Evolutionary conservation across 2,888 invertebrate species (phyloP).

Genomic region (Drosophila phalerata): DNA sequence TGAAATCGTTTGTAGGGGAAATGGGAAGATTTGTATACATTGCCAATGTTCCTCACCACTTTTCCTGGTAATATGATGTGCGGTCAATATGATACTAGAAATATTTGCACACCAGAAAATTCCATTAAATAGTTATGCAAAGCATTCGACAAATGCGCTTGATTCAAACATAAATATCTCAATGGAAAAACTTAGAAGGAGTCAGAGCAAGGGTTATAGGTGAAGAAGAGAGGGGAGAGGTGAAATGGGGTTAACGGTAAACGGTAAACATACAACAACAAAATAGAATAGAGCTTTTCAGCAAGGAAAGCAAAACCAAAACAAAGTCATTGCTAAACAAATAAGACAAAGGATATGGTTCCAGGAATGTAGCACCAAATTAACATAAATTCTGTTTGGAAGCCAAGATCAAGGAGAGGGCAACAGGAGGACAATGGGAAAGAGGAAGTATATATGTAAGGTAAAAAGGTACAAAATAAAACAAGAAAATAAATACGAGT

Average conservation of each 20-base stretch:
- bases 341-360: constrained; percentile 52
- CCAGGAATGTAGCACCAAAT: constrained; percentile 69
- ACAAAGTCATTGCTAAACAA: constrained; percentile 59
- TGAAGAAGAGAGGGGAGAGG: no score
- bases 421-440: background rate
- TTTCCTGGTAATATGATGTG: constrained; percentile 8
- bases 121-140: constrained; percentile 37
- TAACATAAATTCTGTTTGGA: constrained; percentile 74
- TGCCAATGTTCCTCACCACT: background rate
- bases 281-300: constrained; percentile 10
- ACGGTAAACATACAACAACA: background rate
- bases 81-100: constrained; percentile 26
- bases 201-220: background rate
- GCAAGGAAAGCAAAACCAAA: constrained; percentile 48
- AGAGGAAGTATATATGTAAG: constrained; percentile 4
- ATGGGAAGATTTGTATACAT: background rate
- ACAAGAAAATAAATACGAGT: constrained; percentile 12
- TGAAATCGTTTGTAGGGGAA: constrained; percentile 18
- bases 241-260: background rate
- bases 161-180: constrained; percentile 42
- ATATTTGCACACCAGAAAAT: constrained; percentile 13
- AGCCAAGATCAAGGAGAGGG: constrained; percentile 38
- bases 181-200: constrained; percentile 28
- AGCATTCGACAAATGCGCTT: constrained; percentile 27
- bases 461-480: constrained; percentile 40